A percentile compares a stretch with the other conserved stretches of the same genome.
phyloP scores from a whole-genome alignment of 2,888 invertebrate species.

The Plagodis pulveraria region DNA sequence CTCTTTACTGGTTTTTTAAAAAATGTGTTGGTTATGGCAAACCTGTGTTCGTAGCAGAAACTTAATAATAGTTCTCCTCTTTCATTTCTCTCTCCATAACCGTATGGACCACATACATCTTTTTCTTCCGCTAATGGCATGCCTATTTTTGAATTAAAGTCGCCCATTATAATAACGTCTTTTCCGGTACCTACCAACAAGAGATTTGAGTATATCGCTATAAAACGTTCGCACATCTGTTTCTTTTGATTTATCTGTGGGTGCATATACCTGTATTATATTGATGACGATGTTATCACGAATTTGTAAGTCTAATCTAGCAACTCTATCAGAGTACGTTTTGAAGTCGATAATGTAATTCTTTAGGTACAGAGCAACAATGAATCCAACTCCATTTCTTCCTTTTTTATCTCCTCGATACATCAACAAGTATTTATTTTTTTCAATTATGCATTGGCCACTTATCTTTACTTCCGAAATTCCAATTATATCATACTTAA shows the following conservation, averaged over 20 bases:
- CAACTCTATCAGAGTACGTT: background rate
- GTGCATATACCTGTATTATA: background rate
- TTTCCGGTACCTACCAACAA: background rate
- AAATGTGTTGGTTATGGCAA: too few species aligned
- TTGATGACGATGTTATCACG: too few species aligned
- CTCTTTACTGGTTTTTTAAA: too few species aligned
- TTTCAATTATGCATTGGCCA: too few species aligned
- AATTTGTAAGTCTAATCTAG: background rate
- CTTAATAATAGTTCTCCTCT: conserved; percentile 1
- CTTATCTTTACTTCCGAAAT: too few species aligned
- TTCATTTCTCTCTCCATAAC: conserved; percentile 1
- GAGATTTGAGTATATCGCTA: background rate
- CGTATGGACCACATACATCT: background rate
- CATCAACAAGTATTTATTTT: background rate
- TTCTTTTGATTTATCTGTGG: conserved; percentile 1
- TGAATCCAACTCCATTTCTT: background rate
- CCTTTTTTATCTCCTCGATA: conserved; percentile 1
- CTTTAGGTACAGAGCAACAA: background rate
- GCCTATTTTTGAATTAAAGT: background rate
- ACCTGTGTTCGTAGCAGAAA: background rate
- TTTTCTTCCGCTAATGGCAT: background rate
- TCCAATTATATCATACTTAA: too few species aligned
- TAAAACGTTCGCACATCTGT: background rate
- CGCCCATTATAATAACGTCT: background rate
- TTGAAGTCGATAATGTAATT: background rate